A percentile compares a stretch with the other conserved stretches of the same genome.
These are phyloP conservation scores for Chelon labrosus DNA, from an alignment of 2,797 vertebrate species.

Conservation along the genomic window DNA sequence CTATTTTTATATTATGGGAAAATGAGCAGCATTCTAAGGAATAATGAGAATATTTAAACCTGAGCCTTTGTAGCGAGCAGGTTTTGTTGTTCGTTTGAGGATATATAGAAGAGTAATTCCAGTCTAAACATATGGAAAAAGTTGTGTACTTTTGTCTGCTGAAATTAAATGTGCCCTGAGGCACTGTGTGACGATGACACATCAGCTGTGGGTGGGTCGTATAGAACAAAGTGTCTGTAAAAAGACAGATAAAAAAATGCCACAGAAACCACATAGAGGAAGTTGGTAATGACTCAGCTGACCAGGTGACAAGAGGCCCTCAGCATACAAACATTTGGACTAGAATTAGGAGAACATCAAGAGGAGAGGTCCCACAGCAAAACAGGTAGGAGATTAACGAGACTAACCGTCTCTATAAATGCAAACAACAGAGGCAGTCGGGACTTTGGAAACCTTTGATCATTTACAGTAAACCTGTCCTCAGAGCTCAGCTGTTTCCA, in stretches of 20 bases:
- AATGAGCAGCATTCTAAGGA: not conserved
- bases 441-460: conserved; percentile 45
- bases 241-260: conserved; percentile 8
- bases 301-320: conserved; percentile 43
- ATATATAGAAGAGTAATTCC: not conserved
- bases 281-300: conserved; percentile 58
- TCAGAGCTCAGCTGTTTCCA: not conserved
- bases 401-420: conserved; percentile 5
- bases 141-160: not conserved
- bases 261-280: conserved; percentile 41
- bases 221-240: conserved; percentile 7
- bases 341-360: conserved; percentile 43
- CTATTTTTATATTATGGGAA: not conserved
- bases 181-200: conserved; percentile 46
- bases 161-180: conserved; percentile 33
- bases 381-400: conserved; percentile 1
- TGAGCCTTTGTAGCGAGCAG: not conserved
- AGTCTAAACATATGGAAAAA: not conserved
- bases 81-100: not conserved
- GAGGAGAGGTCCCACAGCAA: conserved; percentile 20
- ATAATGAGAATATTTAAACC: not conserved
- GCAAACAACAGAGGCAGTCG: conserved; percentile 15
- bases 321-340: conserved; percentile 17
- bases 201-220: conserved; percentile 21
- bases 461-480: conserved; percentile 26